These are phyloP conservation scores for Euura lappo DNA, from an alignment of 1,140 invertebrate genomes.

Conservation along the genomic window DNA sequence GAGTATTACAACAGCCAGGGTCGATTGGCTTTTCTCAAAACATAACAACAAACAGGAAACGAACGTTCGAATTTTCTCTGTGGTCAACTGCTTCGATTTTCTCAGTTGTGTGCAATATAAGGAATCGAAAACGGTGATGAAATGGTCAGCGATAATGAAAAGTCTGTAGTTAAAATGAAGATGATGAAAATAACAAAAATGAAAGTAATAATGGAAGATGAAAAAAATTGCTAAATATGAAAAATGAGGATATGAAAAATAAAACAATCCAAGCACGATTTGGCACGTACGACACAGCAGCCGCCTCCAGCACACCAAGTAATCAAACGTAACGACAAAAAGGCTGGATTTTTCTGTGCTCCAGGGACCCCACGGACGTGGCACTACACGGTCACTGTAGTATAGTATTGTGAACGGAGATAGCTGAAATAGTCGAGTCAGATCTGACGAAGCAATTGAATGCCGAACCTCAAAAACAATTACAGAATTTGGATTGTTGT, in stretches of 20 bases:
- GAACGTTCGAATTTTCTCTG: background rate
- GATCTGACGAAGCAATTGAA: too few relatives aligned
- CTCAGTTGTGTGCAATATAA: background rate
- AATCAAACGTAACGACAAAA: constrained; percentile 1
- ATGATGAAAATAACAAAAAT: background rate
- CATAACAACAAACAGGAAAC: background rate
- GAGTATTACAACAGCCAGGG: background rate
- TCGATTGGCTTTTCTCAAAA: background rate
- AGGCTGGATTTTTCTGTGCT: background rate
- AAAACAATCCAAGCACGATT: too few relatives aligned
- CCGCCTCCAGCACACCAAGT: background rate
- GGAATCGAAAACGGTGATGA: background rate
- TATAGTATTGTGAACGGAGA: background rate
- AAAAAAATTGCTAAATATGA: background rate
- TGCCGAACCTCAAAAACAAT: too few relatives aligned
- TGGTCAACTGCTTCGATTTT: background rate
- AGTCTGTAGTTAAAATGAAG: background rate
- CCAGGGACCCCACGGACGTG: background rate
- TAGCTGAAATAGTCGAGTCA: too few relatives aligned
- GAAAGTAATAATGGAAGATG: background rate
- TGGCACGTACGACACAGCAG: background rate
- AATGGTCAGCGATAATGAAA: background rate
- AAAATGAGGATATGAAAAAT: background rate
- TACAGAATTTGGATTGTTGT: too few relatives aligned
- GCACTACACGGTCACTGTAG: background rate